phyloP scores from a whole-genome alignment of 2,888 invertebrate species.

The Pachydiplax longipennis region DNA sequence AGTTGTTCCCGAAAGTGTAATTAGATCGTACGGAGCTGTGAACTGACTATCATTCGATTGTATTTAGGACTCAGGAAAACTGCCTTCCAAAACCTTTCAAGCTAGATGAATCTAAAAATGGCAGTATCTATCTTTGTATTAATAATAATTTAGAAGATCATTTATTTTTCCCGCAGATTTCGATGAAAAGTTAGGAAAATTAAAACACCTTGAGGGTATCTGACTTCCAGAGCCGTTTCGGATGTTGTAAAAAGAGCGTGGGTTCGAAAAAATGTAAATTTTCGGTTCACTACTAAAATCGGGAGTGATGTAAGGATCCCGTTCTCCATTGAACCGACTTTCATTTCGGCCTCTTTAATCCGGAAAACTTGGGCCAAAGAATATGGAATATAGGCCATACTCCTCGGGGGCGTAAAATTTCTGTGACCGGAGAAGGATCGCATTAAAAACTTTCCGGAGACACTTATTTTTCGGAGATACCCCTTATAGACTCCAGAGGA shows the following conservation, averaged over 20 bases:
- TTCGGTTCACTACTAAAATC: background rate
- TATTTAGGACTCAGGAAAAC: too few relatives aligned
- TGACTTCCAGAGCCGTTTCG: background rate
- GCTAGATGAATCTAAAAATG: too few relatives aligned
- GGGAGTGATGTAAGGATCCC: background rate
- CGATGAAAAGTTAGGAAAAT: background rate
- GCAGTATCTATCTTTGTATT: too few relatives aligned
- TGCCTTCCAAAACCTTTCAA: too few relatives aligned
- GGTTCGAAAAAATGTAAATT: background rate
- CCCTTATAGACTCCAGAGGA: background rate
- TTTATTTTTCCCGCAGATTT: background rate
- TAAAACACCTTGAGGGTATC: background rate
- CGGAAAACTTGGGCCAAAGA: constrained; percentile 6
- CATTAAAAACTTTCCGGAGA: background rate
- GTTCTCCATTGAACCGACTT: background rate
- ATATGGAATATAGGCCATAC: constrained; percentile 4
- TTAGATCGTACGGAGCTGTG: too few relatives aligned
- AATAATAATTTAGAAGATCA: background rate
- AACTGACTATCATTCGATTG: too few relatives aligned
- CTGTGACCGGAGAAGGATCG: background rate
- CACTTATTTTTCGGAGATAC: background rate
- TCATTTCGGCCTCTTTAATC: constrained; percentile 20
- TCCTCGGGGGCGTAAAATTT: constrained; percentile 7
- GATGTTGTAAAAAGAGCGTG: background rate
- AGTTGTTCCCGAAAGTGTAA: too few relatives aligned